Evolutionary conservation across 2,113 vertebrate species (phyloP), one percentile per base, ranked within the genome.

Genomic region (Tor tambroides): DNA sequence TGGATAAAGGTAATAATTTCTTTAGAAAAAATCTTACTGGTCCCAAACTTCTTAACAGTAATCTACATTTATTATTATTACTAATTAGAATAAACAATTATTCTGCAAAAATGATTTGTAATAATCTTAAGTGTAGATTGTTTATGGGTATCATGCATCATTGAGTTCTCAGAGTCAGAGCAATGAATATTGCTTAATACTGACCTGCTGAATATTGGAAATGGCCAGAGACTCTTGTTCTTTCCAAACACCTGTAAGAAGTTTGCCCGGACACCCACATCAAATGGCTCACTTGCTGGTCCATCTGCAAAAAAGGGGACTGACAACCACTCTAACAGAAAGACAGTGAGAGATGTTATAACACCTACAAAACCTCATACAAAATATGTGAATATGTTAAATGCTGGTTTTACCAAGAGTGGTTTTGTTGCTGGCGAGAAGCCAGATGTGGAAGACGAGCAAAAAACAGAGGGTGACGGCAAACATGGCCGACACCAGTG

Each of bases 401-500:
- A 76, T 8, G 35, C 38, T 43, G 6, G 28, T 69, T 95, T 96
- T 95, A 97, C 96, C 96, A 86, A 97, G 91, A n/a, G 96, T 96
- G 28, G 96, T 96, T 90, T 95, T 95, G 94, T 97, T 97, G 86
- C 93, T 94, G 86, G 94, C 93, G n/a, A 97, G 93, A 1, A 97
- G 95, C 96, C 96, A 97, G 85, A 96, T 96, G 26, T 97, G 96
- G 91, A 96, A 96, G 84, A 96, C 92, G 83, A 97, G 96, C 14
- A 97, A 94, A 89, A 96, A 96, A 93, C 95, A 92, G 49, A 97
- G 94, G 92, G 96, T 97, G 8, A 96, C 92, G 15, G 96, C 95
- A 91, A 97, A 97, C 95, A 97, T 96, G 92, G 95, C 88, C 0
- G 96, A 95, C 91, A 97, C 94, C 26, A 97, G 95, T 86, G 96